phyloP scores from a whole-genome alignment of 2,888 invertebrate species.

The Hedychridium roseum region DNA sequence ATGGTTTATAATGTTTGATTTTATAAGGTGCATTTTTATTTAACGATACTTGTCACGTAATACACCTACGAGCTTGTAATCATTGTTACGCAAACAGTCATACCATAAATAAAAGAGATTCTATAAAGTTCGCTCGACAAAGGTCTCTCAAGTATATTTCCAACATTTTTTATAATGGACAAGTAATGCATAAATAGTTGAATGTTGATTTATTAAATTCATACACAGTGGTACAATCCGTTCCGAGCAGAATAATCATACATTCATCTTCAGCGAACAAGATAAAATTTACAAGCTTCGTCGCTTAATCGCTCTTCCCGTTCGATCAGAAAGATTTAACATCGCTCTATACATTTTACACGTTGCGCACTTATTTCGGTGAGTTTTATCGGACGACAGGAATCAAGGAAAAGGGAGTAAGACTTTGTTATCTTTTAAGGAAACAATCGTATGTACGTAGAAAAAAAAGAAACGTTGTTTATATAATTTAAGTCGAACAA shows the following conservation, averaged over 20 bases:
- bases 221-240: conserved; percentile 50
- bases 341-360: conserved; percentile 29
- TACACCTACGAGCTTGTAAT: neutral
- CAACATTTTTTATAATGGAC: too few species aligned
- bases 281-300: conserved; percentile 31
- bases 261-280: conserved; percentile 29
- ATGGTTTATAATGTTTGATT: neutral
- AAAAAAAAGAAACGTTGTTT: conserved; percentile 42
- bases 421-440: conserved; percentile 13
- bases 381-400: conserved; percentile 4
- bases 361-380: conserved; percentile 19
- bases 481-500: conserved; percentile 47
- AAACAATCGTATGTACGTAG: conserved; percentile 22
- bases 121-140: too few species aligned
- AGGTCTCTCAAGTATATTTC: too few species aligned
- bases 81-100: neutral
- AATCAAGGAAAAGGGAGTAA: conserved; percentile 7
- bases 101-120: neutral
- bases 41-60: neutral
- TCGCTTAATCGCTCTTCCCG: conserved; percentile 21
- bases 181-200: neutral
- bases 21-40: neutral
- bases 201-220: conserved; percentile 51
- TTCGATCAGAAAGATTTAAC: conserved; percentile 27
- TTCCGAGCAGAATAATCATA: conserved; percentile 32